phyloP scores from a whole-genome alignment of 2,113 vertebrate species.

The Petromus typicus region DNA sequence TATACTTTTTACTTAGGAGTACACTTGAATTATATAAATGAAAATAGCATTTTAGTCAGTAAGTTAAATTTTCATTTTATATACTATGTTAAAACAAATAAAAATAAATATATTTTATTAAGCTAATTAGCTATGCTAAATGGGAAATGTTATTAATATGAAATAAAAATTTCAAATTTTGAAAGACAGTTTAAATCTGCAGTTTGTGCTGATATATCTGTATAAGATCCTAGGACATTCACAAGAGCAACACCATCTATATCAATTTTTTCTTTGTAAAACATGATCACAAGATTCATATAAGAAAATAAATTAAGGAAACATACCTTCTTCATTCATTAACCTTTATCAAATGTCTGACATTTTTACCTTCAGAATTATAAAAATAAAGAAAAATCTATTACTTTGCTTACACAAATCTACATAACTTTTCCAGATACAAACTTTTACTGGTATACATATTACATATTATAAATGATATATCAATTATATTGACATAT shows the following conservation, averaged over 20 bases:
- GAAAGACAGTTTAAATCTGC: not conserved
- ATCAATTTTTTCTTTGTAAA: not conserved
- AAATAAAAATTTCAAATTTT: slow-evolving; percentile 18
- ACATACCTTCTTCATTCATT: not conserved
- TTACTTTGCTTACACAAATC: not conserved
- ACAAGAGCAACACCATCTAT: not conserved
- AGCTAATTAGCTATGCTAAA: not conserved
- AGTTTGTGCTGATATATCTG: not conserved
- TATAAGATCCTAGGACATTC: not conserved
- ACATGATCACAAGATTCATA: not conserved
- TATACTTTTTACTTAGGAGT: not conserved
- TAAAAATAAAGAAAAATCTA: not conserved
- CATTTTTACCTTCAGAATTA: not conserved
- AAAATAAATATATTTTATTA: slow-evolving; percentile 2
- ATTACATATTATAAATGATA: not conserved
- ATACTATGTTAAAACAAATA: not conserved
- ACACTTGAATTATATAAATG: not conserved
- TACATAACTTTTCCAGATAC: not conserved
- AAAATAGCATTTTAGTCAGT: not conserved
- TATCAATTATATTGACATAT: not conserved
- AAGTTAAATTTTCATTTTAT: not conserved
- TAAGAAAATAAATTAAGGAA: not conserved
- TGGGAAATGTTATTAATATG: not conserved
- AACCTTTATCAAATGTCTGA: not conserved
- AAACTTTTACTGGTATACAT: not conserved